These are phyloP conservation scores for Raja brachyura DNA, from an alignment of 2,113 vertebrate species.

Conservation along the genomic window DNA sequence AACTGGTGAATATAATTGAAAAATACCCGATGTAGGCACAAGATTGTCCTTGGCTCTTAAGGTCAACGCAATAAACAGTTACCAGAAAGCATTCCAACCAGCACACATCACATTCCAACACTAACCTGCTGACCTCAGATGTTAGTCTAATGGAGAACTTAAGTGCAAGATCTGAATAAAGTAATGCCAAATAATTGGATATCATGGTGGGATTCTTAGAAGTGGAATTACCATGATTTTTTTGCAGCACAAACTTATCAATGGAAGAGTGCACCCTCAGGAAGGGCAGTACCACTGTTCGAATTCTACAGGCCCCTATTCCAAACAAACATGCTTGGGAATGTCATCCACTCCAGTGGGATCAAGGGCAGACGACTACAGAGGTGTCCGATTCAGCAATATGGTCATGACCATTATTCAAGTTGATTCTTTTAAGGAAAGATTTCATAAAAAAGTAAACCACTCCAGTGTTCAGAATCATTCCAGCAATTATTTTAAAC, in stretches of 20 bases:
- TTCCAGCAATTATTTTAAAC: not conserved
- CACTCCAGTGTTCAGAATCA: not conserved
- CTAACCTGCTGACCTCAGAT: not conserved
- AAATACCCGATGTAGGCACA: not conserved
- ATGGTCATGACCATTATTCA: not conserved
- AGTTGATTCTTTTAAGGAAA: not conserved
- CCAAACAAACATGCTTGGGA: not conserved
- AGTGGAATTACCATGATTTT: too few species aligned
- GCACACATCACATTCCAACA: slow-evolving; percentile 4
- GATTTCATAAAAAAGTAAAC: not conserved
- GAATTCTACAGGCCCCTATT: not conserved
- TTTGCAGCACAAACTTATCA: not conserved
- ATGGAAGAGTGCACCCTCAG: not conserved
- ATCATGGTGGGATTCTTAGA: not conserved
- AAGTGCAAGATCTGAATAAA: not conserved
- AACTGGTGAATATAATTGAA: not conserved
- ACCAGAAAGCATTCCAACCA: not conserved
- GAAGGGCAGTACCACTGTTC: not conserved
- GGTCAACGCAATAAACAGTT: not conserved
- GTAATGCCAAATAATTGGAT: not conserved
- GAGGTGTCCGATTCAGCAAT: not conserved
- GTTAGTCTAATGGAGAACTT: not conserved
- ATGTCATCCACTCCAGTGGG: not conserved
- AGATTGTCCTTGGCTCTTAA: not conserved
- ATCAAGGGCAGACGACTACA: not conserved